Percentiles rank a stretch among this genome's conserved stretches.
Evolutionary conservation across 2,113 vertebrate genomes (phyloP).

Genomic region (Pomatostomus ruficeps): DNA sequence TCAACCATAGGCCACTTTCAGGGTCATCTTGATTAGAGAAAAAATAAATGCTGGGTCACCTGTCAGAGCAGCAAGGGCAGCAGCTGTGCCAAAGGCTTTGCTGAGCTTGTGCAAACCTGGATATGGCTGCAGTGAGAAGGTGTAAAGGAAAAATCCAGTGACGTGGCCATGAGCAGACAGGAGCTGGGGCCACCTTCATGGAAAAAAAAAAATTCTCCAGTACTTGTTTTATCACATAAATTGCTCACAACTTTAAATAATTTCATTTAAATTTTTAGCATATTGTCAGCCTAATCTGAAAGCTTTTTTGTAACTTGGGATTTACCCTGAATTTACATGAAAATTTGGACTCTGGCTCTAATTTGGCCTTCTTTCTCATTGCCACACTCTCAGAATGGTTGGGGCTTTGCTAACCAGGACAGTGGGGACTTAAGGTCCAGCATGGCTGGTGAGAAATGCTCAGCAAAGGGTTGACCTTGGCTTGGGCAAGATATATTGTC

Average conservation of each 20-base stretch:
- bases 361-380: neutral
- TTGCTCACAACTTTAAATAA: neutral
- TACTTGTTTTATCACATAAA: neutral
- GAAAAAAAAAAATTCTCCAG: neutral
- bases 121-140: neutral
- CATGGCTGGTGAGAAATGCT: neutral
- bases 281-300: neutral
- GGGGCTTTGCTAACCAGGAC: neutral
- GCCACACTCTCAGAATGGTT: neutral
- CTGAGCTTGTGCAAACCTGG: neutral
- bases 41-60: neutral
- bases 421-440: accelerated
- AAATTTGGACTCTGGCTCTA: neutral
- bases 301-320: neutral
- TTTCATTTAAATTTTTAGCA: neutral
- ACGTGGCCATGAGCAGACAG: neutral
- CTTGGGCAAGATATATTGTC: neutral
- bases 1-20: neutral
- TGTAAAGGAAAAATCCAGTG: neutral
- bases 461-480: neutral
- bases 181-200: neutral
- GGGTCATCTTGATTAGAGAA: neutral
- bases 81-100: neutral
- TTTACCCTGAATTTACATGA: neutral
- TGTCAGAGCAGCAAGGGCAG: neutral